These are phyloP conservation scores for Drosophila kohkoa DNA, from an alignment of 1,140 invertebrate genomes.

Conservation along the genomic window DNA sequence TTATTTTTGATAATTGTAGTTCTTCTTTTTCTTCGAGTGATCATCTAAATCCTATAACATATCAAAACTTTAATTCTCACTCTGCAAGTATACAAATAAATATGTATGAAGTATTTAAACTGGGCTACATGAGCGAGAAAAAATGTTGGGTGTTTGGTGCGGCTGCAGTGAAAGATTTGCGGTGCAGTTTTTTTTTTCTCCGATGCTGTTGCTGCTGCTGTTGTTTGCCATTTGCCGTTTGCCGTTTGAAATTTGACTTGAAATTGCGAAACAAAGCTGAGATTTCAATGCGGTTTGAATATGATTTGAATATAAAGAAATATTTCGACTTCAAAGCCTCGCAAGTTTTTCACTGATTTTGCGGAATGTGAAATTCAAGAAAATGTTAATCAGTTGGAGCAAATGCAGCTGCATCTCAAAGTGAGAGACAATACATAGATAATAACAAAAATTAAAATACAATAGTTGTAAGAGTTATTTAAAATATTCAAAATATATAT, in stretches of 20 bases:
- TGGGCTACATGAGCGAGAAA: neutral
- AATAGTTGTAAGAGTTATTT: too few species aligned
- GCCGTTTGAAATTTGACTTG: constrained; percentile 66
- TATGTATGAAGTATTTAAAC: constrained; percentile 8
- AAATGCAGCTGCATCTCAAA: neutral
- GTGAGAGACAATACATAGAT: too few species aligned
- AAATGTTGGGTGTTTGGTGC: constrained; percentile 18
- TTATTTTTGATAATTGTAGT: neutral
- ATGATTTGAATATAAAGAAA: constrained; percentile 57
- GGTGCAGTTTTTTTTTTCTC: constrained; percentile 61
- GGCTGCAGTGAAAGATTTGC: constrained; percentile 76
- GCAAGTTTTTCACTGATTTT: constrained; percentile 15
- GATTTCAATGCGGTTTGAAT: constrained; percentile 69
- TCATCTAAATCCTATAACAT: neutral
- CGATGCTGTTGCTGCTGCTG: constrained; percentile 7
- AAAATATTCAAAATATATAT: neutral
- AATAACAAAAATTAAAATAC: too few species aligned
- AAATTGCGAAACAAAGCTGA: constrained; percentile 66
- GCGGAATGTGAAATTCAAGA: constrained; percentile 26
- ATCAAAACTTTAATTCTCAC: neutral
- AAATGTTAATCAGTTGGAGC: constrained; percentile 12
- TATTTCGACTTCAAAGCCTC: constrained; percentile 32
- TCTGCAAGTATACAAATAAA: constrained; percentile 18
- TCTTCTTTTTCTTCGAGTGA: neutral
- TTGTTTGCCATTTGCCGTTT: constrained; percentile 43